Conservation (phyloP, 2,888 invertebrate species). For the Lithosia quadra region DNA sequence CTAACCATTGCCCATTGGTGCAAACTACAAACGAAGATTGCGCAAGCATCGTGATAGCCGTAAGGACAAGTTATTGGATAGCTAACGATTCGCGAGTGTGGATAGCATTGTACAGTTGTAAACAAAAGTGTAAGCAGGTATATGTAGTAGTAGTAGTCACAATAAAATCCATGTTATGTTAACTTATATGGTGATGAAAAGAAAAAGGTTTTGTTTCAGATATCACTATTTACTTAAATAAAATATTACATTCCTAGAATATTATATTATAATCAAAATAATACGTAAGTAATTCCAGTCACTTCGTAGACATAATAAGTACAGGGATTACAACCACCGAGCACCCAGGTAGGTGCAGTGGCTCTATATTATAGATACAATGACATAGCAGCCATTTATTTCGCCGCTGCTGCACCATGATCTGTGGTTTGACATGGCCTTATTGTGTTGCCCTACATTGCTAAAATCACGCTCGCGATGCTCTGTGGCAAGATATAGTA, state of each 20-base stretch:
- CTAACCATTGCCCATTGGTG: neutral
- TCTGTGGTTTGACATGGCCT: neutral
- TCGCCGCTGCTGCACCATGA: constrained; percentile 1
- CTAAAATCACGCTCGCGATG: neutral
- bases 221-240: too few relatives aligned
- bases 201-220: neutral
- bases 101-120: constrained; percentile 18
- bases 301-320: too few relatives aligned
- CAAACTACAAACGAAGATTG: constrained; percentile 29
- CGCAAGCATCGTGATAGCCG: constrained; percentile 31
- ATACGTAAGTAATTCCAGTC: too few relatives aligned
- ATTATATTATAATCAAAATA: too few relatives aligned
- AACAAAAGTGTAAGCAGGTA: constrained; percentile 8
- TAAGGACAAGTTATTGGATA: constrained; percentile 32
- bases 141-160: neutral
- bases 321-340: neutral
- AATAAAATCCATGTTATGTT: neutral
- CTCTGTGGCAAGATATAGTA: neutral
- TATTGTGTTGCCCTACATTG: constrained; percentile 3
- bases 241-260: too few relatives aligned
- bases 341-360: neutral
- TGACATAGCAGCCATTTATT: neutral
- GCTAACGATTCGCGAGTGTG: constrained; percentile 18
- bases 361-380: neutral
- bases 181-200: neutral